Evolutionary conservation across 2,888 invertebrate species (phyloP), one percentile per base, ranked within the genome.

Genomic region (Temnothorax ravouxi): DNA sequence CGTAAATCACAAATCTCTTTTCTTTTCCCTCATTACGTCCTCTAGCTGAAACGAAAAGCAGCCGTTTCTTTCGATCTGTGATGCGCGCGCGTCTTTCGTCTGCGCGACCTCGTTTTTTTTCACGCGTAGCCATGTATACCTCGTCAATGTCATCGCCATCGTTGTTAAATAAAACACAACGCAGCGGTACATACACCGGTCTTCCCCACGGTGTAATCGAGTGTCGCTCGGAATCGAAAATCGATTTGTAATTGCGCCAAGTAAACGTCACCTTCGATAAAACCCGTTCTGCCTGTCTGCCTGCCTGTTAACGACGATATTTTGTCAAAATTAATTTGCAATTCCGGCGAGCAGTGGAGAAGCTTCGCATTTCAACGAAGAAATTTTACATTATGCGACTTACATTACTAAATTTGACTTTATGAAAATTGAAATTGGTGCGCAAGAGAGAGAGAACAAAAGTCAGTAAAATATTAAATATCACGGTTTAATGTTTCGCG

Each of bases 1-100:
- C 95, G 95, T 95, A 95, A 95, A 92, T 94, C 94, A 94, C 94
- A 94, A 92, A 93, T 92, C 87, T 93, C 92, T 93, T 92, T 94
- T 93, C 92, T 92, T 93, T 94, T 93, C 90, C 92, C 92, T 92
- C 91, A 92, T 91, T 89, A 89, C 91, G 89, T 91, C 91, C 89
- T 71, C 71, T 90, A 92, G 91, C 87, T 91, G 84, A 88, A 84
- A 88, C 79, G 84, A 59, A 88, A 83, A 86, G 87, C 89, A 86
- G 86, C 90, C 90, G 85, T 82, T 75, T 64, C 50, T 84, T 50
- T 66, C 84, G 62, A 38, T 62, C 52, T 80, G 66, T 21, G 77
- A 71, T 79, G 76, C 79, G 85, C 84, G 71, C 59, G 76, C 72
- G 62, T 84, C 76, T 77, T 59, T 77, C 64, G 59, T 71, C 47